phyloP scores from a whole-genome alignment of 1,140 invertebrate species.

The Drosophila mojavensis region DNA sequence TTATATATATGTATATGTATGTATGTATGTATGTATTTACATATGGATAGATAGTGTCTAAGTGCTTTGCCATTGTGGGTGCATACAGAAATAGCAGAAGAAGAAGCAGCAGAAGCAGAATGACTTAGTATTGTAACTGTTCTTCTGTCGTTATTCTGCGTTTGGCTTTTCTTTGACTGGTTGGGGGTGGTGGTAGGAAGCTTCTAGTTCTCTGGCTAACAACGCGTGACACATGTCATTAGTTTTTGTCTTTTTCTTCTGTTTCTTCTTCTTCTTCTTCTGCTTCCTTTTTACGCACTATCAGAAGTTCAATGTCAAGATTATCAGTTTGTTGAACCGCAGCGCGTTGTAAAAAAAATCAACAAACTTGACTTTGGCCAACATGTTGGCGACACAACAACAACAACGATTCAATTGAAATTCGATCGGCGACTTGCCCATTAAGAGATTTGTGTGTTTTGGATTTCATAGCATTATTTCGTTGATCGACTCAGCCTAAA shows the following conservation, averaged over 20 bases:
- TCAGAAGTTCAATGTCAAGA: conserved; percentile 54
- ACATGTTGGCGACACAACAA: background rate
- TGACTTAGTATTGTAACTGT: too few species aligned
- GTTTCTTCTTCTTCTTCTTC: background rate
- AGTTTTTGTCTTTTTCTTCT: background rate
- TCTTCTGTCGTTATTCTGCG: too few species aligned
- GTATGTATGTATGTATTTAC: background rate
- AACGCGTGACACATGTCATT: conserved; percentile 34
- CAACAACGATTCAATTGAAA: conserved; percentile 23
- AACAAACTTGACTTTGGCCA: conserved; percentile 17
- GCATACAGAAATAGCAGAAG: too few species aligned
- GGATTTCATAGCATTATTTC: conserved; percentile 26
- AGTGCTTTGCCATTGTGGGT: too few species aligned
- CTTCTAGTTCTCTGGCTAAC: conserved; percentile 15
- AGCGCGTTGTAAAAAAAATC: background rate
- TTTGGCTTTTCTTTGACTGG: background rate
- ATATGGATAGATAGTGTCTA: too few species aligned
- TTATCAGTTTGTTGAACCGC: conserved; percentile 47
- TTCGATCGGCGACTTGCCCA: conserved; percentile 35
- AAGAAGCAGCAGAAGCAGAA: too few species aligned
- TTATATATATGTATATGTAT: background rate
- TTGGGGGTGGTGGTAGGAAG: background rate
- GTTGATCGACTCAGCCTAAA: conserved; percentile 41
- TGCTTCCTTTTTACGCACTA: conserved; percentile 4
- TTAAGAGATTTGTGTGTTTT: conserved; percentile 39